Conservation (phyloP, 35 echinoderm and acorn worm genomes). For the Stichopus chloronotus region DNA sequence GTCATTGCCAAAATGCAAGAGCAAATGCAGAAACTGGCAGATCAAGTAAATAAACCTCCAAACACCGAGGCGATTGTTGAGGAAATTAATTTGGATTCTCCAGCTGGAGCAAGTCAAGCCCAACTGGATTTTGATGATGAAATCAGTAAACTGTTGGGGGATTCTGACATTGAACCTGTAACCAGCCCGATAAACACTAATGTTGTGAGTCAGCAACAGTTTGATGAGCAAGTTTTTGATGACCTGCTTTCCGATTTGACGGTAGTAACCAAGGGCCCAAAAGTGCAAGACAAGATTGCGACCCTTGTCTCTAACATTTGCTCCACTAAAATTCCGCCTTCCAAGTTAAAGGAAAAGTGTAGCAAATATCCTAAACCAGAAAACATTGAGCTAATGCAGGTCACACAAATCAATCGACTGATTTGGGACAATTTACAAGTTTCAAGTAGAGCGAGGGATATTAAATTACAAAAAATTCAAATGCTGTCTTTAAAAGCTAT, state of each 20-base stretch:
- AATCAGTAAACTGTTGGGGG: conserved; percentile 31
- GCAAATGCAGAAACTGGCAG: neutral
- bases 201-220: neutral
- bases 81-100: conserved; percentile 19
- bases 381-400: conserved; percentile 16
- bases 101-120: neutral
- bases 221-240: conserved; percentile 36
- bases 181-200: neutral
- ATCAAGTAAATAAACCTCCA: no score
- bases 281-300: conserved; percentile 19
- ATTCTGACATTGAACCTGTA: neutral
- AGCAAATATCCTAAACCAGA: neutral
- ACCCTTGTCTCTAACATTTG: conserved; percentile 7
- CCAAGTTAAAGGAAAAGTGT: conserved; percentile 24
- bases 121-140: conserved; percentile 28
- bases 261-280: conserved; percentile 11
- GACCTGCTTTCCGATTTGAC: neutral
- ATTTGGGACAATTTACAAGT: neutral
- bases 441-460: neutral
- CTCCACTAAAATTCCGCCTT: neutral
- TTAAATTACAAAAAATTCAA: neutral
- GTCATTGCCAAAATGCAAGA: neutral
- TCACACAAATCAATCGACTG: neutral
- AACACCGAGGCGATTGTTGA: neutral
- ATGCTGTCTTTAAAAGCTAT: neutral